Conservation (phyloP, 2,888 invertebrate species). For the Leptogaster cylindrica region DNA sequence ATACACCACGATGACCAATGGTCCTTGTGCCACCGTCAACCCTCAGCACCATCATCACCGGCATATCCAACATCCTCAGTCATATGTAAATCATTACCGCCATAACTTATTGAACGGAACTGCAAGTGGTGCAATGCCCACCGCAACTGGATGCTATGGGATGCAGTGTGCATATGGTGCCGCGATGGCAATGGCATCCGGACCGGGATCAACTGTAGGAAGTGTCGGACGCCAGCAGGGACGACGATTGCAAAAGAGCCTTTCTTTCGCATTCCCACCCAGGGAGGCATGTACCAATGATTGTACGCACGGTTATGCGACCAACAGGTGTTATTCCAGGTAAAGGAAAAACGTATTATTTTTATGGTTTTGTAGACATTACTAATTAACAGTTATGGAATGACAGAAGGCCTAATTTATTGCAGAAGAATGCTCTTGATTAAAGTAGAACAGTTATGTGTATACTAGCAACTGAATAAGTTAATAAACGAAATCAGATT, state of each 20-base stretch:
- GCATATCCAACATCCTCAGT: conserved; percentile 48
- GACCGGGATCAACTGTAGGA: conserved; percentile 48
- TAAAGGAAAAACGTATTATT: too few species aligned
- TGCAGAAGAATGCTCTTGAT: too few species aligned
- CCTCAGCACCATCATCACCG: conserved; percentile 49
- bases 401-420: too few species aligned
- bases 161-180: conserved; percentile 41
- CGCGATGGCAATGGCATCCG: conserved; percentile 8
- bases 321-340: conserved; percentile 47
- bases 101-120: conserved; percentile 45
- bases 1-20: conserved; percentile 47
- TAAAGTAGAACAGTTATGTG: too few species aligned
- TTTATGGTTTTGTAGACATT: too few species aligned
- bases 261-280: conserved; percentile 60
- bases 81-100: conserved; percentile 47
- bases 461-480: too few species aligned
- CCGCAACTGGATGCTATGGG: conserved; percentile 53
- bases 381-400: too few species aligned
- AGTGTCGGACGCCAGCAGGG: conserved; percentile 58
- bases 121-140: conserved; percentile 44
- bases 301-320: conserved; percentile 44
- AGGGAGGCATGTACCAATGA: conserved; percentile 55
- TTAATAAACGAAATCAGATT: neutral
- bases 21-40: conserved; percentile 50
- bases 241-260: conserved; percentile 59